Conservation (phyloP, 2,113 vertebrate species). For the Cryptomyrus ogoouensis region DNA sequence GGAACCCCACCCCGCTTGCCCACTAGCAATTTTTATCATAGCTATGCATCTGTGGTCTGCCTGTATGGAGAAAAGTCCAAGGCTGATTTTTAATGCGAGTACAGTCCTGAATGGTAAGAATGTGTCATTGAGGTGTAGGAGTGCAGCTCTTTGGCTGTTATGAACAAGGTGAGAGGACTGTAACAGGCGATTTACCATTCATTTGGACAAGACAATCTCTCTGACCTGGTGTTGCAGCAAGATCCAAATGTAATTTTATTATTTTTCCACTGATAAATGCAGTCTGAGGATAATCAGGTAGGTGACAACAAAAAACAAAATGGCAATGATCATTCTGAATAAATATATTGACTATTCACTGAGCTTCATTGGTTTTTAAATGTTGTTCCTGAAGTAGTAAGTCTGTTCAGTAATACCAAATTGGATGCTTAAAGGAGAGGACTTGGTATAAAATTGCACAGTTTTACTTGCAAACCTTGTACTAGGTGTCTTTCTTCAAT, state of each 20-base stretch:
- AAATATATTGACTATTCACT: neutral
- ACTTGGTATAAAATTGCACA: neutral
- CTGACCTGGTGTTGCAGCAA: neutral
- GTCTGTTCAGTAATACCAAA: neutral
- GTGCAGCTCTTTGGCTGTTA: neutral
- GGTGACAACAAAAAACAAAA: neutral
- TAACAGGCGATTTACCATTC: neutral
- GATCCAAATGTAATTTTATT: neutral
- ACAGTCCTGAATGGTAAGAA: neutral
- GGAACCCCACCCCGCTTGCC: neutral
- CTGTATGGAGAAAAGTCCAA: neutral
- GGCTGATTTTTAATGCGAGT: neutral
- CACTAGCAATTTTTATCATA: neutral
- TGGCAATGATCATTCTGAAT: neutral
- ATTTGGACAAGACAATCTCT: neutral
- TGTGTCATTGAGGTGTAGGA: neutral
- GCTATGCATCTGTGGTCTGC: neutral
- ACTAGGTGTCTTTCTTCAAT: neutral
- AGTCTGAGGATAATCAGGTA: neutral
- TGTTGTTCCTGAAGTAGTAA: neutral
- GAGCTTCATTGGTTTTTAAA: neutral
- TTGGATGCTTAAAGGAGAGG: neutral
- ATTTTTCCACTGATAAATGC: neutral
- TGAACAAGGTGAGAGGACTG: neutral
- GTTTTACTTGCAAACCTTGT: neutral